Evolutionary conservation across 2,797 vertebrate species (phyloP), one percentile per base, ranked within the genome.

Genomic region (Craterocephalus amniculus): DNA sequence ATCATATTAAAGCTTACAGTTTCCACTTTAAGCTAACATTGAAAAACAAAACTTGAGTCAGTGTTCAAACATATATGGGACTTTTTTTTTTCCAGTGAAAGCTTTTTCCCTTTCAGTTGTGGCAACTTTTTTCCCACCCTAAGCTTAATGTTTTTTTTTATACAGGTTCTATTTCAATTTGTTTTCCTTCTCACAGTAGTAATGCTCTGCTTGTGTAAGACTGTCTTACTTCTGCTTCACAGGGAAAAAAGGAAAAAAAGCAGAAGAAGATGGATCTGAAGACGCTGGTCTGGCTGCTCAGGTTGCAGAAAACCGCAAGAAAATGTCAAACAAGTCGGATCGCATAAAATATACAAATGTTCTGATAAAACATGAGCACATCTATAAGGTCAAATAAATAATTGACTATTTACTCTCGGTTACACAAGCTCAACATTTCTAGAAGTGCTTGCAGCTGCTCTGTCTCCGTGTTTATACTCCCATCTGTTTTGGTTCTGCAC

Each of bases 401-500:
- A 26, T 3, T 52, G 11, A 13, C 24, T 14, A 24, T 27, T 27
- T 5, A 52, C 24, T 52, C 2, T 13, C 48, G 12, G 48, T 24
- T 10, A 51, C 24, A 52, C 11, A 13, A 24, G 4, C 26, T 27
- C 57, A 12, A 66, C 13, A 45, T 31, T 2, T 26, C 29, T 26
- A 35, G 6, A 34, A 58, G 32, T 18, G 59, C n/a, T 49, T 1
- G 35, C 22, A 56, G 29, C 5, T 2, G 4, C 20, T 56, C 11
- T 20, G 9, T 58, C 22, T 26, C 7, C 57, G 38, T 29, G 51
- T 57, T 34, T 56, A 20, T 6, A 56, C 27, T 57, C 49, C 2
- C 27, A 20, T 48, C 20, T 62, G 36, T 49, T 74, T 81, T 49
- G 24, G 8, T 67, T 67, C 62, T 22, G 51, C 64, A 66, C 45